Base-by-base conservation (phyloP, 2,113 vertebrate species). In the Myrmophylax atrothorax region DNA sequence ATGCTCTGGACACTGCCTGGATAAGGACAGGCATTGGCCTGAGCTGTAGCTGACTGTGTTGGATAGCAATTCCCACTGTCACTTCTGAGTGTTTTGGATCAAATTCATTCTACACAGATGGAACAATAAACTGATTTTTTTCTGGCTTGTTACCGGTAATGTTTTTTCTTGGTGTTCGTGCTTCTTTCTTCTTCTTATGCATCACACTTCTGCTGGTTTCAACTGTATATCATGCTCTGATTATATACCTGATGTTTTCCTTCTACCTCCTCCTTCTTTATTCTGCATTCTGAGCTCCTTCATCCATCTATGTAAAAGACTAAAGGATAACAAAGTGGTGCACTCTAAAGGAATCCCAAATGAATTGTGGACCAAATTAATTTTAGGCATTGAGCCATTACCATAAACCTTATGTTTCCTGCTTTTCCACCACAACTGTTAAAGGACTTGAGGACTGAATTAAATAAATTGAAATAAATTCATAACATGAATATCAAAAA, bases 1-100 rank as follows among this genome's bases (percentile, higher is more conserved):
- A 28, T 22, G n/a, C 16, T 46, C 12, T 1, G 1, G 20, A 56
- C 0, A 29, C 1, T 10, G 3, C 31, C 25, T 26, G 55, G 49
- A 14, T 5, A 55, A 58, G 70, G 50, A 33, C 14, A 55, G n/a
- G 72, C 3, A 2, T 25, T 67, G 14, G 26, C 42, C 24, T 20
- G 40, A 92, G 23, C 40, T 70, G 5, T n/a, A 56, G 33, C 37
- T 77, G 31, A 56, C 38, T 92, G 2, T 38, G 46, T 42, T 55
- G 19, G 19, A 7, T 29, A 59, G 15, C 24, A 90, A 28, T 76
- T n/a, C n/a, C 62, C 55, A 19, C 14, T 31, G 33, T 0, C 1
- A 15, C 44, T 74, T 62, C n/a, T 37, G 9, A 49, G 29, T 35
- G 11, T 55, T 91, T 84, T 81, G 67, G 13, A 56, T 88, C 40